A percentile compares a stretch with the other conserved stretches of the same genome.
These are phyloP conservation scores for Thymelicus acteon DNA, from an alignment of 2,888 invertebrate genomes.

Conservation along the genomic window DNA sequence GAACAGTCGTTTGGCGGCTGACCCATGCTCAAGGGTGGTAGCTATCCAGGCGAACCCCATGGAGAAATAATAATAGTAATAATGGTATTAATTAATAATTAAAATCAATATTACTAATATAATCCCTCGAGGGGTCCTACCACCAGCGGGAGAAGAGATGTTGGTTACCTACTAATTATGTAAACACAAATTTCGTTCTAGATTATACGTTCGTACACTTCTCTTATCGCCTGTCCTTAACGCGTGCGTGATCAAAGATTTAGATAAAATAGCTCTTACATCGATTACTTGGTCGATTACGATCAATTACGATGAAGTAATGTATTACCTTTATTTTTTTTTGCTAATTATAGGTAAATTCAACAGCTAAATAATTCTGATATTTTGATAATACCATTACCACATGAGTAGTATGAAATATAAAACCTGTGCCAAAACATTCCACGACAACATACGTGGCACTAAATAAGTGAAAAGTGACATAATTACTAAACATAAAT, in stretches of 20 bases:
- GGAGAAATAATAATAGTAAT: too few species aligned
- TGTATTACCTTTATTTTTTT: not conserved
- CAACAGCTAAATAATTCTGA: not conserved
- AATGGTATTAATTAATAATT: too few species aligned
- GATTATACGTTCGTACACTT: not conserved
- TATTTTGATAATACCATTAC: not conserved
- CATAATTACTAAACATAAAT: constrained; percentile 33
- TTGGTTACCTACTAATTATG: too few species aligned
- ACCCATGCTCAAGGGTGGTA: too few species aligned
- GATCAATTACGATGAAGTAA: not conserved
- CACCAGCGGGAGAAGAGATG: too few species aligned
- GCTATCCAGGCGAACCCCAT: too few species aligned
- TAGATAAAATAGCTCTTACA: not conserved
- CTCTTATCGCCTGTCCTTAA: not conserved
- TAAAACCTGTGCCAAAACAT: constrained; percentile 13
- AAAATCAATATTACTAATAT: too few species aligned
- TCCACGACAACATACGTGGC: constrained; percentile 22
- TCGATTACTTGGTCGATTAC: not conserved
- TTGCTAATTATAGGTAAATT: not conserved
- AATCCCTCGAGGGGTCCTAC: too few species aligned
- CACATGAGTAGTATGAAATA: not conserved
- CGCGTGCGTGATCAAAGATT: constrained; percentile 1
- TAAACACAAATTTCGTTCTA: too few species aligned
- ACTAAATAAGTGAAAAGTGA: constrained; percentile 9
- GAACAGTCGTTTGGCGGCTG: too few species aligned